These are phyloP conservation scores for Gephyroberyx darwinii DNA, from an alignment of 2,797 vertebrate genomes.

Conservation along the genomic window DNA sequence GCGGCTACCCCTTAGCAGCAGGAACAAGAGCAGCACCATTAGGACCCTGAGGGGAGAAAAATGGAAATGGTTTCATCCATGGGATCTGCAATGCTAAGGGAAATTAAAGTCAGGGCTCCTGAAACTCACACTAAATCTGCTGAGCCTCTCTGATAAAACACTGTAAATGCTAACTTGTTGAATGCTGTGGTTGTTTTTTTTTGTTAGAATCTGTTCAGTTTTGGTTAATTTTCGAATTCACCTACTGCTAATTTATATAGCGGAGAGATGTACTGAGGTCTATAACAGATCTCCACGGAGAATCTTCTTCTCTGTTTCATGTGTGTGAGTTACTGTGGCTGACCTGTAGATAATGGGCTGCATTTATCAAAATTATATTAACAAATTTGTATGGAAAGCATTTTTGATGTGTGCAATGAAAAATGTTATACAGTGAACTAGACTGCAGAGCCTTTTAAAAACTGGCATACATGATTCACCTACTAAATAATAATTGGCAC, in stretches of 20 bases:
- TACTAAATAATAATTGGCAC: too few species aligned
- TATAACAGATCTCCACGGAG: slow-evolving; percentile 7
- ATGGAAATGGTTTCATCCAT: slow-evolving; percentile 80
- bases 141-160: slow-evolving; percentile 62
- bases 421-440: background rate
- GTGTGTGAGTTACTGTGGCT: slow-evolving; percentile 19
- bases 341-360: slow-evolving; percentile 21
- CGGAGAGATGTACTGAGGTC: background rate
- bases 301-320: slow-evolving; percentile 29
- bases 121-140: slow-evolving; percentile 69
- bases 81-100: slow-evolving; percentile 79
- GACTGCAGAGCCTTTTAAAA: too few species aligned
- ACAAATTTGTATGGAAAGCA: background rate
- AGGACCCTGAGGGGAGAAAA: slow-evolving; percentile 77
- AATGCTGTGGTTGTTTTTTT: slow-evolving; percentile 16
- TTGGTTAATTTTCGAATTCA: background rate
- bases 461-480: too few species aligned
- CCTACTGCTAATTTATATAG: slow-evolving; percentile 15
- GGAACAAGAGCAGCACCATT: slow-evolving; percentile 68
- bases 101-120: slow-evolving; percentile 66
- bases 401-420: background rate
- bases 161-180: slow-evolving; percentile 54
- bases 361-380: background rate
- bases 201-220: slow-evolving; percentile 14
- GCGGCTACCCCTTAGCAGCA: slow-evolving; percentile 69